These are phyloP conservation scores for Lagodon rhomboides DNA, from an alignment of 2,797 vertebrate genomes.

Conservation along the genomic window DNA sequence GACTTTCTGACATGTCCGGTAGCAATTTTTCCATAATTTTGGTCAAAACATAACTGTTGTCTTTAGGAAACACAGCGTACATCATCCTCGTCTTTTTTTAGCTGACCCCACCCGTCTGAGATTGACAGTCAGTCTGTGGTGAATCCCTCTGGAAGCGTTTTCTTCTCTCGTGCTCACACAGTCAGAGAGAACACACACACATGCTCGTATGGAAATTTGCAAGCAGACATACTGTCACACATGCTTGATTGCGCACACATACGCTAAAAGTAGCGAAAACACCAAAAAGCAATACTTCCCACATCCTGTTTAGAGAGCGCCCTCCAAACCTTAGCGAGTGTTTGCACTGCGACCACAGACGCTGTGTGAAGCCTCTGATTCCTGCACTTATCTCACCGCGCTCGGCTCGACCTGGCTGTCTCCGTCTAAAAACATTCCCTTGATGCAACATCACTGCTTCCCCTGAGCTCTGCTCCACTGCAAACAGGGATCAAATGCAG, in stretches of 20 bases:
- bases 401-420: constrained; percentile 40
- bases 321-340: constrained; percentile 28
- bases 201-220: constrained; percentile 40
- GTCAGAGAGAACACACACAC: constrained; percentile 18
- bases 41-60: constrained; percentile 38
- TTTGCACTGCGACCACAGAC: constrained; percentile 52
- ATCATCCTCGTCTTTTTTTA: not conserved
- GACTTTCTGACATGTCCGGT: constrained; percentile 16
- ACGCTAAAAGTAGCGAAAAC: constrained; percentile 26
- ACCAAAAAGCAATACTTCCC: constrained; percentile 32
- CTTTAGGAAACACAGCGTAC: constrained; percentile 20
- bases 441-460: constrained; percentile 34
- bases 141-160: constrained; percentile 17
- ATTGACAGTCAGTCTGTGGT: constrained; percentile 35
- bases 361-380: constrained; percentile 48
- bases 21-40: constrained; percentile 28
- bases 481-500: constrained; percentile 33
- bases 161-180: constrained; percentile 20
- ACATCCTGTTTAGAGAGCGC: constrained; percentile 52
- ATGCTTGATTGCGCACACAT: constrained; percentile 1
- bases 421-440: constrained; percentile 49
- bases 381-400: constrained; percentile 41
- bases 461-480: constrained; percentile 23
- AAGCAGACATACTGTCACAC: constrained; percentile 35
- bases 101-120: constrained; percentile 37